phyloP scores from a whole-genome alignment of 2,113 vertebrate genomes.

The Ploceus nigricollis region DNA sequence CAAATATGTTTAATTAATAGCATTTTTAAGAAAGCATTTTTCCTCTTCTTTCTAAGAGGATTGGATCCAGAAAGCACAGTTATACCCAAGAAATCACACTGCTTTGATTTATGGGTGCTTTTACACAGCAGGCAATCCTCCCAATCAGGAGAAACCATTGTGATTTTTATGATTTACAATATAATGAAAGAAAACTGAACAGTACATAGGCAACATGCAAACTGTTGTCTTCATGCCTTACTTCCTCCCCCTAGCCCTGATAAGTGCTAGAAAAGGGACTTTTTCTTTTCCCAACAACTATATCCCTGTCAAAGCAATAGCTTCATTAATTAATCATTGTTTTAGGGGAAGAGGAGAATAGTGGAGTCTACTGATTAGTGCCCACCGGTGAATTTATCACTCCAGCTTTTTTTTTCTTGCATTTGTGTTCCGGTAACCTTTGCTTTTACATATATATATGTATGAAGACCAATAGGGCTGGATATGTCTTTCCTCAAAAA shows the following conservation, averaged over 20 bases:
- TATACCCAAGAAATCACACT: background rate
- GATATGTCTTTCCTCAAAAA: background rate
- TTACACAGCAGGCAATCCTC: conserved; percentile 1
- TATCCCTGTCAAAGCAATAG: background rate
- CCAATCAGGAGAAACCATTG: conserved; percentile 13
- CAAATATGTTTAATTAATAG: background rate
- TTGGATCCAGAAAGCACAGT: background rate
- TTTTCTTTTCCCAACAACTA: background rate
- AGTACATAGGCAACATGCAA: background rate
- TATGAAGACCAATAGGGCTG: background rate
- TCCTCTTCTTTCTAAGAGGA: background rate
- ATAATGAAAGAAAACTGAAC: background rate
- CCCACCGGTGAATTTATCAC: background rate
- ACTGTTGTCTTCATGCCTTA: background rate
- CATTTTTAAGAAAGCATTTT: background rate
- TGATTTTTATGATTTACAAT: conserved; percentile 41
- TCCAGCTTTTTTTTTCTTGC: background rate
- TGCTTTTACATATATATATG: background rate
- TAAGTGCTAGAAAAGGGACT: background rate
- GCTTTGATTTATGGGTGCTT: conserved; percentile 40
- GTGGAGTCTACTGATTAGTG: background rate
- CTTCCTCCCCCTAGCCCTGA: background rate
- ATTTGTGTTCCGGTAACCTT: background rate
- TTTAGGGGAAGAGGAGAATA: background rate
- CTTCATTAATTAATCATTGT: background rate